Evolutionary conservation across 2,888 invertebrate species (phyloP).

Genomic region (Papilio gigon): DNA sequence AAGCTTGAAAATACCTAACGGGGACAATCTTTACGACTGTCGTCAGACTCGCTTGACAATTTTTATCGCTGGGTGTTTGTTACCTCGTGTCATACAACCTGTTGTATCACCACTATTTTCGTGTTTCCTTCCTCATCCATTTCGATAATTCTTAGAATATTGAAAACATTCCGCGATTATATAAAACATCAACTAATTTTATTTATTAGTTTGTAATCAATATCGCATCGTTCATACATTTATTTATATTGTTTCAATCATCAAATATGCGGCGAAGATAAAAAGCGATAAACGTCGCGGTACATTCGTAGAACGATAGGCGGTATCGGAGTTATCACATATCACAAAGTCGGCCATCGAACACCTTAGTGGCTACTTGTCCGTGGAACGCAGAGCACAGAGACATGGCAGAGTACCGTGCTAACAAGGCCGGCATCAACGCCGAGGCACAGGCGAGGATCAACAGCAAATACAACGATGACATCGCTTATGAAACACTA

Average conservation of each 20-base stretch:
- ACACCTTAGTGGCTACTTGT: slow-evolving; percentile 76
- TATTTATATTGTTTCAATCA: slow-evolving; percentile 48
- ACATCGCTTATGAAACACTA: slow-evolving; percentile 94
- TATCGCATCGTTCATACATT: slow-evolving; percentile 45
- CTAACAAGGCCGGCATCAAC: slow-evolving; percentile 79
- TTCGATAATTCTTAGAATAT: background rate
- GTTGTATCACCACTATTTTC: background rate
- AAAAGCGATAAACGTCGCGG: slow-evolving; percentile 53
- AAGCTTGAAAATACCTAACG: too few species aligned
- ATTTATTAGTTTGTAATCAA: slow-evolving; percentile 41
- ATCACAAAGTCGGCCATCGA: slow-evolving; percentile 69
- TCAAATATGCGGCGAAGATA: slow-evolving; percentile 59
- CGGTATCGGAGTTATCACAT: slow-evolving; percentile 70
- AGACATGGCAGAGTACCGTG: slow-evolving; percentile 76
- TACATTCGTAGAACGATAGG: slow-evolving; percentile 67
- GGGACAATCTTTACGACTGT: too few species aligned
- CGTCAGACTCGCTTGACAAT: too few species aligned
- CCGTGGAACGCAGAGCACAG: slow-evolving; percentile 67
- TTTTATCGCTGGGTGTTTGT: too few species aligned
- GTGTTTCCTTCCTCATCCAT: background rate
- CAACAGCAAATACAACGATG: slow-evolving; percentile 97
- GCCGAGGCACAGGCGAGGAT: slow-evolving; percentile 84
- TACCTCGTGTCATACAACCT: background rate
- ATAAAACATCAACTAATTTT: background rate
- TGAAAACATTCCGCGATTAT: background rate